Evolutionary conservation across 1,140 invertebrate species (phyloP).

Genomic region (Pteromalus puparum): DNA sequence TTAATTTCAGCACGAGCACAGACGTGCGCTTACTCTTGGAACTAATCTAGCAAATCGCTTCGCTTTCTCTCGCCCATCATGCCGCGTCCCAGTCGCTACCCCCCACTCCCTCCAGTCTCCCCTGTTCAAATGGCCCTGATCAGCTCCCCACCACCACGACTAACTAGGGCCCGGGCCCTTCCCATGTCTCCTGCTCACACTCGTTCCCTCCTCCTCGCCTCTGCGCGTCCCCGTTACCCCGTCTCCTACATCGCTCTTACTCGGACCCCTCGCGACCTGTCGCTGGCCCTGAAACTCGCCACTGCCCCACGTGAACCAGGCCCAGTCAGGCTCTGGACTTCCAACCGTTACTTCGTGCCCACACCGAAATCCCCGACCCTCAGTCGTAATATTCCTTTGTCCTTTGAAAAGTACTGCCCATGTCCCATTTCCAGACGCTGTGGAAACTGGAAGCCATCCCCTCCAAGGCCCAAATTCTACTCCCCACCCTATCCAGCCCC

Average conservation of each 20-base stretch:
- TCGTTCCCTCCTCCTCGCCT: not conserved
- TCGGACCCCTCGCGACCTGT: not conserved
- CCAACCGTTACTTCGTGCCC: not conserved
- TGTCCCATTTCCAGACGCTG: constrained; percentile 39
- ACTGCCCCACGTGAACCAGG: constrained; percentile 27
- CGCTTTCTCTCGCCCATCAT: not conserved
- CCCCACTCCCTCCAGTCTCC: constrained; percentile 17
- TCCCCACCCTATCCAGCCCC: not conserved
- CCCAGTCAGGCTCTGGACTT: not conserved
- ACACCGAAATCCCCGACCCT: constrained; percentile 17
- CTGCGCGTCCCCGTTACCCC: constrained; percentile 27
- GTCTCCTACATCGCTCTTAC: constrained; percentile 21
- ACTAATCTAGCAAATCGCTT: constrained; percentile 16
- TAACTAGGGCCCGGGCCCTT: not conserved
- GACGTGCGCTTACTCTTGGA: not conserved
- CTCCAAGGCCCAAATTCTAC: constrained; percentile 21
- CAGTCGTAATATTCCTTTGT: not conserved
- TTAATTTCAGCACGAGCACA: constrained; percentile 33
- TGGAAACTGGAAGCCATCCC: constrained; percentile 38
- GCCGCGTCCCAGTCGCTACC: constrained; percentile 3
- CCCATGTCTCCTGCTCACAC: not conserved
- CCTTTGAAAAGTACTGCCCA: constrained; percentile 34
- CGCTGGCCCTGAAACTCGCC: constrained; percentile 26
- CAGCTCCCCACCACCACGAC: constrained; percentile 15
- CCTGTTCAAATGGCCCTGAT: constrained; percentile 16